A percentile compares a stretch with the other conserved stretches of the same genome.
Conservation (phyloP, 2,113 vertebrate genomes). For the Carollia perspicillata region DNA sequence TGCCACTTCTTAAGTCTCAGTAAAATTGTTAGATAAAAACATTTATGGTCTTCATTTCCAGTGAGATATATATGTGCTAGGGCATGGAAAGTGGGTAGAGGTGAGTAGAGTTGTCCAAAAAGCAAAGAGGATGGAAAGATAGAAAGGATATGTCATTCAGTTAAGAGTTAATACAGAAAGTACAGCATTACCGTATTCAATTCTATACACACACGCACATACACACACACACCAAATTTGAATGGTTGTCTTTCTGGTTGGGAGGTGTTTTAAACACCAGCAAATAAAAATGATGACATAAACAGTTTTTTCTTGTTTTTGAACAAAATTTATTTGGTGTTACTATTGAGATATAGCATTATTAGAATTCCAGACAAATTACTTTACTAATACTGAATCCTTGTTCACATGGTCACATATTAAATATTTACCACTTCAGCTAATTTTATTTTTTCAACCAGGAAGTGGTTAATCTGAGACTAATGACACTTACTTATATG, state of each 20-base stretch:
- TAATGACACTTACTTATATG: background rate
- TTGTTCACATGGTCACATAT: background rate
- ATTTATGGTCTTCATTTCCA: background rate
- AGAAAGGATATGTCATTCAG: background rate
- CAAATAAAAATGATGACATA: background rate
- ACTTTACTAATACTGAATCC: background rate
- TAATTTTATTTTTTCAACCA: background rate
- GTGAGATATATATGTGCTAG: background rate
- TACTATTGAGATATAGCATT: background rate
- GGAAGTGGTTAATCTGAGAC: background rate
- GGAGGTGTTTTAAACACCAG: background rate
- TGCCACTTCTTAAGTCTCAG: background rate
- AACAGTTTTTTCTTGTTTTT: background rate
- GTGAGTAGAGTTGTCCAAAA: background rate
- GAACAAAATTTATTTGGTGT: background rate
- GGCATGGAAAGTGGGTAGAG: background rate
- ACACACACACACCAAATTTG: background rate
- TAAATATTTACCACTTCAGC: background rate
- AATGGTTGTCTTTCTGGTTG: background rate
- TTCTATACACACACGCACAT: background rate
- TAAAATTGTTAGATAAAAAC: background rate
- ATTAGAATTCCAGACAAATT: background rate
- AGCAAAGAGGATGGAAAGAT: background rate
- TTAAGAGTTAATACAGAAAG: background rate
- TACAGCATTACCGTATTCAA: background rate